These are phyloP conservation scores for Argyresthia albistria DNA, from an alignment of 2,888 invertebrate genomes.

Conservation along the genomic window DNA sequence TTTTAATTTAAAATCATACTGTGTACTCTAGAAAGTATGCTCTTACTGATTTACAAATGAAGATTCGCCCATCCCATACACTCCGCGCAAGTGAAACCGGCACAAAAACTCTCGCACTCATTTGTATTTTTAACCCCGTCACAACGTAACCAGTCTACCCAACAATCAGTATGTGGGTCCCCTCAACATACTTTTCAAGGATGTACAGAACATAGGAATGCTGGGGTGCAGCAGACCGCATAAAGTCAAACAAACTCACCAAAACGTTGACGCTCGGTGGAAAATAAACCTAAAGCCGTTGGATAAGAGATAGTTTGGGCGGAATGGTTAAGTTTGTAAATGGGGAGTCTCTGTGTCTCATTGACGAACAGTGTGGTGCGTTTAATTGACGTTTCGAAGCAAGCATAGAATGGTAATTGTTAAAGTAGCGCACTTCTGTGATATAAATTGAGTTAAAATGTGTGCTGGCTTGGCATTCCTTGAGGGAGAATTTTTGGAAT, in stretches of 20 bases:
- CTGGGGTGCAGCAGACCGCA: neutral
- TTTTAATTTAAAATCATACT: too few relatives aligned
- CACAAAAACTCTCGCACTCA: neutral
- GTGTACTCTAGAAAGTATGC: too few relatives aligned
- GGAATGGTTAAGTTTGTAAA: neutral
- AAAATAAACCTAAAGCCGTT: neutral
- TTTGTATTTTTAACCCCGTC: neutral
- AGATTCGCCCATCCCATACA: too few relatives aligned
- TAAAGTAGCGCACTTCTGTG: too few relatives aligned
- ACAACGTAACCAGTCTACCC: neutral
- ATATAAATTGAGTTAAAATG: too few relatives aligned
- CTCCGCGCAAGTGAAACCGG: neutral
- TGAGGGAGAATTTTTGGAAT: too few relatives aligned
- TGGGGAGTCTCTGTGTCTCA: neutral
- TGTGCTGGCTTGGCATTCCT: too few relatives aligned
- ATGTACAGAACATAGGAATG: neutral
- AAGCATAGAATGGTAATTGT: neutral
- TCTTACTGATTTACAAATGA: too few relatives aligned
- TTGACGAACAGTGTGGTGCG: neutral
- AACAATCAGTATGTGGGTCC: constrained; percentile 2
- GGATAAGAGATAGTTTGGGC: neutral
- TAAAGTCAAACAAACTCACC: too few relatives aligned
- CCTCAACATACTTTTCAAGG: constrained; percentile 5
- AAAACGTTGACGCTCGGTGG: too few relatives aligned
- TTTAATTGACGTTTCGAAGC: neutral